Base-by-base conservation (phyloP, 1,140 invertebrate genomes). In the Gonatopus flavifemur region DNA sequence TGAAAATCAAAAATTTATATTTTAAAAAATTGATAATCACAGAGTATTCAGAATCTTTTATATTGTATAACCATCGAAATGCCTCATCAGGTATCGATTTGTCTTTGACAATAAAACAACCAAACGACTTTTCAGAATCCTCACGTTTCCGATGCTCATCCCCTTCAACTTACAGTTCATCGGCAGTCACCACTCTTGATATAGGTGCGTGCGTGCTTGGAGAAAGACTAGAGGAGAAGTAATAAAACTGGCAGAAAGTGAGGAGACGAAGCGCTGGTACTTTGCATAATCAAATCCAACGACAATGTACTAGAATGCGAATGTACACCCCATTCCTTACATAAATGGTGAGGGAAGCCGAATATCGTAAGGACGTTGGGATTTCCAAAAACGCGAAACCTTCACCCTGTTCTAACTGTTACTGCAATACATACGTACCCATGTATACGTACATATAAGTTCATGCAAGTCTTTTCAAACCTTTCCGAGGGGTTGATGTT, bases 221-320 rank as follows among this genome's bases (percentile, higher is more conserved):
- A 37, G 43, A 52, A 50, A 31, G 47, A 43, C 13, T 22, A 25
- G 22, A 45, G n/a, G 39, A 45, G 25, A 24, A 39, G 33, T 31
- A 59, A 47, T 51, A 42, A 46, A 59, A 49, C 59, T 46, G 46
- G 40, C 21, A 37, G 56, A 53, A 56, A 43, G 46, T 45, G 21
- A 37, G 40, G 41, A 41, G 38, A 39, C 25, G 36, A 39, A 20
- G 10, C 22, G 44, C 38, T 31, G 49, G 38, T 52, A 52, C 43
- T 72, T 70, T 70, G 61, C 69, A 72, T 72, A 72, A 72, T 72
- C 70, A 71, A 70, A 70, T 68, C 67, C 57, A 53, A 50, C 65
- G 59, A 70, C 66, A 70, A 64, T 65, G 58, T 62, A 64, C 56
- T 44, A 64, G 69, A 70, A 70, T 67, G 64, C 60, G 57, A 59